phyloP scores from a whole-genome alignment of 2,888 invertebrate genomes.

The Andricus curvator region DNA sequence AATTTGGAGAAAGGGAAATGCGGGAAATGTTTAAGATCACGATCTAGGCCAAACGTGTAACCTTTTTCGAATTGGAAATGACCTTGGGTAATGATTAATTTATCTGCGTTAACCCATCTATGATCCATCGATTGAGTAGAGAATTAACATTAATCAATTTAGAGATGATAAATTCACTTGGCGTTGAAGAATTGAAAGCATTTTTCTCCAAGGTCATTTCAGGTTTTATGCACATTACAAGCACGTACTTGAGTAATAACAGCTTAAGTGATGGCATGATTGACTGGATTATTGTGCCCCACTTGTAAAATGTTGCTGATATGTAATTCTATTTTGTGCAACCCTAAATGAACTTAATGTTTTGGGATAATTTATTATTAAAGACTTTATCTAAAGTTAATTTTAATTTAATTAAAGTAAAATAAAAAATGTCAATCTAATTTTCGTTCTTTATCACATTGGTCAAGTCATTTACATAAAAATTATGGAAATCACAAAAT shows the following conservation, averaged over 20 bases:
- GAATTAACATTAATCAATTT: neutral
- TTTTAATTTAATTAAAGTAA: neutral
- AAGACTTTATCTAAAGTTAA: neutral
- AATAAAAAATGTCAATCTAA: neutral
- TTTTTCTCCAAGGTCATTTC: neutral
- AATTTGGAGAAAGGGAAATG: neutral
- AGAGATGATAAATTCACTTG: neutral
- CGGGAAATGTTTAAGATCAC: neutral
- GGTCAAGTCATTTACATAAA: neutral
- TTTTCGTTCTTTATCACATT: neutral
- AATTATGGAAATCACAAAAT: neutral
- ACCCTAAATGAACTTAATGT: no score
- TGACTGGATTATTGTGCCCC: neutral
- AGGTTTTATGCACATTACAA: neutral
- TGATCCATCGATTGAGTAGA: neutral
- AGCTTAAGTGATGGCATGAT: neutral
- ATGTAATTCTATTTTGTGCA: neutral
- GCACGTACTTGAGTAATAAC: slow-evolving; percentile 3
- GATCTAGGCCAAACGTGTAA: neutral
- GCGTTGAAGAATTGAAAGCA: neutral
- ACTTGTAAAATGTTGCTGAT: neutral
- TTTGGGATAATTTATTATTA: no score
- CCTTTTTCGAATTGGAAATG: neutral
- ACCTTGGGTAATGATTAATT: neutral
- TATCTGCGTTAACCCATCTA: neutral